Evolutionary conservation across 1,140 invertebrate species (phyloP).

Genomic region (Schlechtendalia chinensis): DNA sequence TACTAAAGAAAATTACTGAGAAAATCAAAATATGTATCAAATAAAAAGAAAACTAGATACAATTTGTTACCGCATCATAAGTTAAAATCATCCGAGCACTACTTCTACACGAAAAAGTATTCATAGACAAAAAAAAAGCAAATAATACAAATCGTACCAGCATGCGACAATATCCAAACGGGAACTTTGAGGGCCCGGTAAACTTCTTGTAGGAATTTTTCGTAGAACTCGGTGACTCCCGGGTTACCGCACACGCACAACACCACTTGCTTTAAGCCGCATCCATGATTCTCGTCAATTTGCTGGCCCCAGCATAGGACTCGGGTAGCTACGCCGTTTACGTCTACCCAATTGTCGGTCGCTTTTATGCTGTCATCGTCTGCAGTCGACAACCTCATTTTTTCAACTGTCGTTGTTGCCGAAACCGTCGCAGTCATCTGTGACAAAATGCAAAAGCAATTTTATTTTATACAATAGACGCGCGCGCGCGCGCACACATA

Average conservation of each 20-base stretch:
- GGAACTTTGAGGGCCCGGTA: slow-evolving; percentile 62
- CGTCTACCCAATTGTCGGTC: slow-evolving; percentile 56
- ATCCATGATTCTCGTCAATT: slow-evolving; percentile 61
- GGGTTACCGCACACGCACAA: slow-evolving; percentile 71
- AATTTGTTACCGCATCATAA: too few relatives aligned
- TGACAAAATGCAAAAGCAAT: background rate
- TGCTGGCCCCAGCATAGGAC: slow-evolving; percentile 68
- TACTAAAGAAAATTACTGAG: too few relatives aligned
- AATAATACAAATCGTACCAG: slow-evolving; percentile 52
- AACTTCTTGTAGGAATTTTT: slow-evolving; percentile 66
- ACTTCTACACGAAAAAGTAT: too few relatives aligned
- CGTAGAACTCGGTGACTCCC: slow-evolving; percentile 69
- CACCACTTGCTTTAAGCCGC: slow-evolving; percentile 58
- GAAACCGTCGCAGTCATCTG: background rate
- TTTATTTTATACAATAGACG: background rate
- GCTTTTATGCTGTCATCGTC: background rate
- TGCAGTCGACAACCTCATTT: slow-evolving; percentile 6
- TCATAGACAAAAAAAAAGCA: background rate
- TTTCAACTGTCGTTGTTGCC: background rate
- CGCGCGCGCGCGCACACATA: too few relatives aligned
- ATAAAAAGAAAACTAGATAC: too few relatives aligned
- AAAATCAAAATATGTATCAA: too few relatives aligned
- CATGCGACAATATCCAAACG: slow-evolving; percentile 75
- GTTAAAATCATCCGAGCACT: too few relatives aligned
- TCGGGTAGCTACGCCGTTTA: slow-evolving; percentile 67